These are phyloP conservation scores for Caenorhabditis japonica DNA, from an alignment of 2,888 invertebrate species.

Conservation along the genomic window DNA sequence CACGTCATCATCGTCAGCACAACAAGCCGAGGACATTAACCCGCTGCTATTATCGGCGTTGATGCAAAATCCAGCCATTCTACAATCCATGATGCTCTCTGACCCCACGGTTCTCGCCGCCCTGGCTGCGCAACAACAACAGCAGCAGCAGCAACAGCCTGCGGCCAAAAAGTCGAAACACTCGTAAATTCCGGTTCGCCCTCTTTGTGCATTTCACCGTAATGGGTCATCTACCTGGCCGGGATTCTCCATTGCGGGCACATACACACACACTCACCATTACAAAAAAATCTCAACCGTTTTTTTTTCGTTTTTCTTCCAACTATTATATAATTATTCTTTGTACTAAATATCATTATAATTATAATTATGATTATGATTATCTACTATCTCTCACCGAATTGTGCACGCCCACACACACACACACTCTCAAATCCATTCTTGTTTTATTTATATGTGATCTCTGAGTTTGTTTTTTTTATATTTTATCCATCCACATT, in stretches of 20 bases:
- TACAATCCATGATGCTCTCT: slow-evolving; percentile 32
- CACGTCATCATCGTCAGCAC: not conserved
- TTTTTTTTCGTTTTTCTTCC: not conserved
- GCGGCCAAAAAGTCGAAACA: slow-evolving; percentile 48
- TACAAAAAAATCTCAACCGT: not conserved
- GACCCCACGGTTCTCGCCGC: slow-evolving; percentile 21
- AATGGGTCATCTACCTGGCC: slow-evolving; percentile 40
- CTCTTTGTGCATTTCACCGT: slow-evolving; percentile 11
- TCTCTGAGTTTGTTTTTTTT: slow-evolving; percentile 10
- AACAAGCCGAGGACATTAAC: slow-evolving; percentile 46
- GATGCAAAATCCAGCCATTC: slow-evolving; percentile 54
- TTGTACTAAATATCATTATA: not conserved
- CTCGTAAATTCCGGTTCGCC: slow-evolving; percentile 22
- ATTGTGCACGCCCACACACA: not conserved
- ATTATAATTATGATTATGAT: not conserved
- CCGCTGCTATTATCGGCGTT: slow-evolving; percentile 41
- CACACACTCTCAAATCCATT: slow-evolving; percentile 24
- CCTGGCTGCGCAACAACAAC: slow-evolving; percentile 16
- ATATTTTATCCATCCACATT: no score
- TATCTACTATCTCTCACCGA: not conserved
- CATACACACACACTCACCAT: not conserved
- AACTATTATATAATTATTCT: slow-evolving; percentile 1
- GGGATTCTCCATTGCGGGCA: slow-evolving; percentile 29
- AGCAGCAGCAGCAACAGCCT: slow-evolving; percentile 22
- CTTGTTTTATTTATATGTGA: slow-evolving; percentile 52